Evolutionary conservation across 2,888 invertebrate genomes (phyloP).

Genomic region (Neelides folsomi): DNA sequence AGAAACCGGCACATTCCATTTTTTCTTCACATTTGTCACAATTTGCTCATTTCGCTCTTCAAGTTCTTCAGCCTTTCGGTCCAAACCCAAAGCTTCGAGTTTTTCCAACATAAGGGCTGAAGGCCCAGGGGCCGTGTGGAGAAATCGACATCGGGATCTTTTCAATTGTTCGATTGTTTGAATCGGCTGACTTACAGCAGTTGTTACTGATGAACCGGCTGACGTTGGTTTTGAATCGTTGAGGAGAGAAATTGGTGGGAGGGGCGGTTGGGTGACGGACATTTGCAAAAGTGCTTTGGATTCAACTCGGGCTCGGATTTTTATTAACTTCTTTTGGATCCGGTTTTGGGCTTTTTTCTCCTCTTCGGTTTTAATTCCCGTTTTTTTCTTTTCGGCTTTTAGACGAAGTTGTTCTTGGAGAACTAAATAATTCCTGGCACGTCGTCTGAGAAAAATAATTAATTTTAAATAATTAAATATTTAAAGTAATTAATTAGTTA

Average conservation of each 20-base stretch:
- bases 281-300: conserved; percentile 8
- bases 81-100: conserved; percentile 80
- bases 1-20: conserved; percentile 88
- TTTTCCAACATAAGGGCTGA: conserved; percentile 54
- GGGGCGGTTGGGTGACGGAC: neutral
- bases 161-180: conserved; percentile 6
- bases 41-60: conserved; percentile 71
- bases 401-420: conserved; percentile 28
- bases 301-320: conserved; percentile 57
- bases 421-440: conserved; percentile 17
- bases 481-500: neutral
- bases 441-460: conserved; percentile 13
- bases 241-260: too few species aligned
- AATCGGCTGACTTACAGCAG: neutral
- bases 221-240: too few species aligned
- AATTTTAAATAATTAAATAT: neutral
- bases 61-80: conserved; percentile 63
- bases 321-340: conserved; percentile 65
- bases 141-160: conserved; percentile 59
- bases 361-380: conserved; percentile 13
- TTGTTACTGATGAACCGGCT: conserved; percentile 2
- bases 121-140: conserved; percentile 81
- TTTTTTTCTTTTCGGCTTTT: conserved; percentile 18
- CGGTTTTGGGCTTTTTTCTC: conserved; percentile 37
- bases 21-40: conserved; percentile 71